A percentile compares a stretch with the other conserved stretches of the same genome.
phyloP scores from a whole-genome alignment of 2,797 vertebrate genomes.

The Emys orbicularis region DNA sequence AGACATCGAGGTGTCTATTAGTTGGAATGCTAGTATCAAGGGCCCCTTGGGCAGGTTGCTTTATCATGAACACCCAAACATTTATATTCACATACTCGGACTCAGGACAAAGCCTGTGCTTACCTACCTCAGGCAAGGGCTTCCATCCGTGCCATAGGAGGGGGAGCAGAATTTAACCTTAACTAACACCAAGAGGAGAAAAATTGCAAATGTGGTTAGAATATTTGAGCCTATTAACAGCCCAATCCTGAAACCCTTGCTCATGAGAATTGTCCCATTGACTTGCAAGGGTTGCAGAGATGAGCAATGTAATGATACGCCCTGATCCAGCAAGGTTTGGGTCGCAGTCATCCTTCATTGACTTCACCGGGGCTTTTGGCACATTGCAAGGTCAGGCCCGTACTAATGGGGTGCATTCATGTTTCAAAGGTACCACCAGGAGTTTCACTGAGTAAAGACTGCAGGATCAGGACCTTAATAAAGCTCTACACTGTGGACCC shows the following conservation, averaged over 20 bases:
- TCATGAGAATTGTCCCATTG: background rate
- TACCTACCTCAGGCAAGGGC: background rate
- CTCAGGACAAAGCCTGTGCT: background rate
- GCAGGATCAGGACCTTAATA: background rate
- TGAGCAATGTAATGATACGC: background rate
- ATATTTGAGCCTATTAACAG: background rate
- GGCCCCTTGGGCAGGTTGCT: constrained; percentile 13
- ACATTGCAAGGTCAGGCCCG: background rate
- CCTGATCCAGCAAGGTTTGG: background rate
- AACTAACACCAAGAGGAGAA: background rate
- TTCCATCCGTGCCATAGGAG: background rate
- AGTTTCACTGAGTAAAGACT: background rate
- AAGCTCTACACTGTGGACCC: too few relatives aligned
- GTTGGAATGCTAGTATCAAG: constrained; percentile 39
- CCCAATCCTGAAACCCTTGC: background rate
- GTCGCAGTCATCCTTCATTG: background rate
- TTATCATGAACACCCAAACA: background rate
- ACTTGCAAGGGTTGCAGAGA: background rate
- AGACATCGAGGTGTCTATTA: constrained; percentile 57
- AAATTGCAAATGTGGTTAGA: background rate
- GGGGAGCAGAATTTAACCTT: background rate
- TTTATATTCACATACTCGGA: background rate
- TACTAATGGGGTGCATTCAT: background rate
- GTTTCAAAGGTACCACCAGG: background rate
- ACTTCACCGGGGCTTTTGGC: background rate